phyloP scores from a whole-genome alignment of 1,140 invertebrate genomes.

The Venturia canescens region DNA sequence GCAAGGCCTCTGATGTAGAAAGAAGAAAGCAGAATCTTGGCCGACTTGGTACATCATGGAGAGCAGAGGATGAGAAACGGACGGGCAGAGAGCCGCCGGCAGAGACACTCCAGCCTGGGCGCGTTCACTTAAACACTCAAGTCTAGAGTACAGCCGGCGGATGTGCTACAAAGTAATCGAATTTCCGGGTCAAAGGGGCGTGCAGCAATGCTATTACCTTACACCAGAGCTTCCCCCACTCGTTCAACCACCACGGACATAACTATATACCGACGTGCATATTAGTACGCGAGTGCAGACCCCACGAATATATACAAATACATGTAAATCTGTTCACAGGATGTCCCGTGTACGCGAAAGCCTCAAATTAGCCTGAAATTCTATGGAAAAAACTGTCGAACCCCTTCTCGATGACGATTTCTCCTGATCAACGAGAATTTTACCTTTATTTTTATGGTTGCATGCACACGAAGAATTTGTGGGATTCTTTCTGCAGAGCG shows the following conservation, averaged over 20 bases:
- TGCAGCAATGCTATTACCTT: slow-evolving; percentile 65
- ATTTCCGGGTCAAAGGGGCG: slow-evolving; percentile 68
- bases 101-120: slow-evolving; percentile 33
- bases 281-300: neutral
- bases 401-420: no score
- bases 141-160: slow-evolving; percentile 37
- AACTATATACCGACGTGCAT: neutral
- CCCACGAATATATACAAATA: neutral
- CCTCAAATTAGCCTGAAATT: no score
- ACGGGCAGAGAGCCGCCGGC: slow-evolving; percentile 26
- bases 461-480: no score
- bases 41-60: slow-evolving; percentile 4
- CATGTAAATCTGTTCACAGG: neutral
- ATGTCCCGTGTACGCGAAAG: no score
- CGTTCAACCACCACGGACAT: neutral
- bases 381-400: no score
- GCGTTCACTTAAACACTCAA: slow-evolving; percentile 52
- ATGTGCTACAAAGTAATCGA: slow-evolving; percentile 67
- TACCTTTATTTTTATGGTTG: no score
- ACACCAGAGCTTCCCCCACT: slow-evolving; percentile 48
- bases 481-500: no score
- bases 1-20: no score
- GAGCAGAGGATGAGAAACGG: slow-evolving; percentile 22
- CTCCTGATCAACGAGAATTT: no score
- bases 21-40: neutral